Percentiles rank a stretch among this genome's conserved stretches.
Evolutionary conservation across 1,140 invertebrate species (phyloP).

Genomic region (Pachyrhynchus sulphureomaculatus): DNA sequence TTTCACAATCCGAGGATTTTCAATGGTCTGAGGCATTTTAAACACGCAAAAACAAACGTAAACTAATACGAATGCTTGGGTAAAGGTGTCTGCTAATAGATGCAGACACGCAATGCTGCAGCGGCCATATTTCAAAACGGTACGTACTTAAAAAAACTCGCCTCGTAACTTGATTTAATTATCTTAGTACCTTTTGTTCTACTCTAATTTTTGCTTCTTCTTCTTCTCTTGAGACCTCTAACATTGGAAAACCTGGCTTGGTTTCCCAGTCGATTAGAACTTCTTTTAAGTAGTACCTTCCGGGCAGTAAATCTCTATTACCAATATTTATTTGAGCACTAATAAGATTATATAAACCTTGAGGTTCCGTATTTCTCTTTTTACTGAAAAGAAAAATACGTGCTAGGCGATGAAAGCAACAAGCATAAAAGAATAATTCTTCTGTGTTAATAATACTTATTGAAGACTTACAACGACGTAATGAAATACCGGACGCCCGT

Average conservation of each 20-base stretch:
- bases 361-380: conserved; percentile 21
- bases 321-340: conserved; percentile 29
- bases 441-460: no score
- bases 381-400: neutral
- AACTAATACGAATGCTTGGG: no score
- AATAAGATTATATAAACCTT: conserved; percentile 29
- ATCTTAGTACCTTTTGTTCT: conserved; percentile 30
- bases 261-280: conserved; percentile 65
- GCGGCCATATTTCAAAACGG: no score
- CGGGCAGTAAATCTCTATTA: neutral
- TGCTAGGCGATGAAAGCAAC: neutral
- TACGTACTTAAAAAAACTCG: no score
- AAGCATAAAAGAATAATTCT: neutral
- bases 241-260: conserved; percentile 62
- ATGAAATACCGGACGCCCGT: neutral
- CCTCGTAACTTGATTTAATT: no score
- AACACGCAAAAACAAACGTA: no score
- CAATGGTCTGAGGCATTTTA: no score
- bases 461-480: neutral
- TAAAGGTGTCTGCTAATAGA: no score
- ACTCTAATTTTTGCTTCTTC: conserved; percentile 23
- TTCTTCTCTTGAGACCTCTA: conserved; percentile 41
- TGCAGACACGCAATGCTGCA: no score
- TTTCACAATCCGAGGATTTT: no score
- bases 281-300: conserved; percentile 44